These are phyloP conservation scores for Archegozetes longisetosus DNA, from an alignment of 1,140 invertebrate genomes.

Conservation along the genomic window DNA sequence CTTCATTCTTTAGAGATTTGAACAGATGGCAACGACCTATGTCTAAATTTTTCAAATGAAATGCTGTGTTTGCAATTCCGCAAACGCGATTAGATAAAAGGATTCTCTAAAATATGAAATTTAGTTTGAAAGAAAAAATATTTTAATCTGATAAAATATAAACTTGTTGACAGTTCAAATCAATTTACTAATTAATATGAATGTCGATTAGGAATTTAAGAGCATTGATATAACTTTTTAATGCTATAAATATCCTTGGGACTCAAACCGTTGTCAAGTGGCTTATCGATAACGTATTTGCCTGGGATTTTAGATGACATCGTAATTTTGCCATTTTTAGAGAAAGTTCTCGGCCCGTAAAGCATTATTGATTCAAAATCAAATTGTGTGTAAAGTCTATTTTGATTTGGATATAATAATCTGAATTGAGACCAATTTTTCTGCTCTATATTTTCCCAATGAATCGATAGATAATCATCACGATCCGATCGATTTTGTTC, in stretches of 20 bases:
- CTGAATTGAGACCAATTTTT: conserved; percentile 10
- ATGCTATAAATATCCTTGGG: neutral
- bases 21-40: no score
- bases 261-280: neutral
- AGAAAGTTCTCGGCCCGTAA: conserved; percentile 19
- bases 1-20: no score
- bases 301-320: neutral
- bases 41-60: no score
- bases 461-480: neutral
- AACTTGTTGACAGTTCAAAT: no score
- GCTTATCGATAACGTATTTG: neutral
- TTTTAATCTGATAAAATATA: no score
- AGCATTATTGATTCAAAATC: conserved; percentile 22
- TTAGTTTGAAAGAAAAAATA: no score
- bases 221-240: neutral
- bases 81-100: no score
- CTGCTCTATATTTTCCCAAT: conserved; percentile 5
- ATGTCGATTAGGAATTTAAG: no score
- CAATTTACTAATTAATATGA: no score
- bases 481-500: conserved; percentile 26
- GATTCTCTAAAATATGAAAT: no score
- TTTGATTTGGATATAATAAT: conserved; percentile 13
- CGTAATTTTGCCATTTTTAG: neutral
- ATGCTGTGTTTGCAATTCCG: no score
- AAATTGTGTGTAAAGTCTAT: conserved; percentile 17